phyloP scores from a whole-genome alignment of 2,888 invertebrate genomes.

The Rhopalosiphum nymphaeae region DNA sequence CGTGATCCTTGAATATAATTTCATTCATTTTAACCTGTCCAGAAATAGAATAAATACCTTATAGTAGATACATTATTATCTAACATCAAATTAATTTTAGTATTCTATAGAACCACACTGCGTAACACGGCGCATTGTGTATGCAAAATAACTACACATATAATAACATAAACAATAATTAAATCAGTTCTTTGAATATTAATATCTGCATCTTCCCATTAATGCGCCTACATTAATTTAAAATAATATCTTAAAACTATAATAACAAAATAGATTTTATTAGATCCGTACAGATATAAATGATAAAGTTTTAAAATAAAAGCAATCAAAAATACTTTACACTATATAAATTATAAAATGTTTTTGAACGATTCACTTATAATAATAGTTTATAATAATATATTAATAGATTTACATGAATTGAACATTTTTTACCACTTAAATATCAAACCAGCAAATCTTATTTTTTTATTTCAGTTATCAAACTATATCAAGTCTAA shows the following conservation, averaged over 20 bases:
- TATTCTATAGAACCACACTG: not conserved
- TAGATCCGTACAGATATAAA: not conserved
- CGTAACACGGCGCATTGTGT: conserved; percentile 37
- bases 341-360: not conserved
- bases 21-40: not conserved
- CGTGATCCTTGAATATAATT: not conserved
- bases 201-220: not conserved
- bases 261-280: not conserved
- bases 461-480: not conserved
- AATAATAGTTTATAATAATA: not conserved
- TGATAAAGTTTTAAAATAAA: not conserved
- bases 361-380: not conserved
- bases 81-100: not conserved
- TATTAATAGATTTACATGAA: not conserved
- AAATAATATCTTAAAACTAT: not conserved
- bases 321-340: not conserved
- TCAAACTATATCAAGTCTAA: not conserved
- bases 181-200: not conserved
- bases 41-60: not conserved
- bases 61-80: not conserved
- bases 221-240: not conserved
- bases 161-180: conserved; percentile 18
- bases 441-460: not conserved
- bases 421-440: not conserved
- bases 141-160: conserved; percentile 44